Evolutionary conservation across 37 sponge, comb jelly and placozoan genomes (phyloP), one percentile per base, ranked within the genome.

Genomic region (Diacarnus erythraeanus): DNA sequence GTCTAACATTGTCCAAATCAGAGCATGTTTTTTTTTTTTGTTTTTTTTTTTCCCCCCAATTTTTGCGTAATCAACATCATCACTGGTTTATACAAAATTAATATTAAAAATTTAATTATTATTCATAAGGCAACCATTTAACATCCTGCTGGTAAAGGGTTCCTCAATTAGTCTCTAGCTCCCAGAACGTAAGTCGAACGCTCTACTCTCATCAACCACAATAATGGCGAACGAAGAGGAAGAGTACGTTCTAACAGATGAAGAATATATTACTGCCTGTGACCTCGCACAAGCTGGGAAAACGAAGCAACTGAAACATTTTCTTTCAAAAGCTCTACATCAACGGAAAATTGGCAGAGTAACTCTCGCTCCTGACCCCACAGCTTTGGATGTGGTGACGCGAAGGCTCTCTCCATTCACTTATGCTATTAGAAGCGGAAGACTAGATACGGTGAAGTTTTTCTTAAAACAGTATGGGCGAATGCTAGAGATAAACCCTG

Each of bases 321-420:
- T 77, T 25, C 63, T 77, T n/a, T 63, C 47, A 0, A 64, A 39
- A 5, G 41, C 65, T 5, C 25, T 77, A 0, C 42, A 29, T 3
- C 33, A 54, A 51, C 37, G 42, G 64, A 77, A 63, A 39, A 29
- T 77, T 18, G 77, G 77, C 6, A 0, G 0, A 15, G 18, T 8
- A 2, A 77, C 77, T 2, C 64, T 77, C 65, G 27, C 64, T n/a
- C 43, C 77, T 10, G 38, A 60, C 26, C 33, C 77, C 31, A 64
- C 43, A 1, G 26, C 12, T 25, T 34, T 74, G 25, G 44, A 74
- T 34, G 54, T 23, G 5, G 77, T 77, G 5, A 15, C 33, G 25
- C 74, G 73, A 25, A 36, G 71, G 59, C 79, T 78, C n/a, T 67
- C 84, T 0, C 89, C 89, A 1, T 72, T 88, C 57, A 66, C 72